Evolutionary conservation across 2,113 vertebrate genomes (phyloP), one percentile per base, ranked within the genome.

Genomic region (Paracyprichromis sp.): DNA sequence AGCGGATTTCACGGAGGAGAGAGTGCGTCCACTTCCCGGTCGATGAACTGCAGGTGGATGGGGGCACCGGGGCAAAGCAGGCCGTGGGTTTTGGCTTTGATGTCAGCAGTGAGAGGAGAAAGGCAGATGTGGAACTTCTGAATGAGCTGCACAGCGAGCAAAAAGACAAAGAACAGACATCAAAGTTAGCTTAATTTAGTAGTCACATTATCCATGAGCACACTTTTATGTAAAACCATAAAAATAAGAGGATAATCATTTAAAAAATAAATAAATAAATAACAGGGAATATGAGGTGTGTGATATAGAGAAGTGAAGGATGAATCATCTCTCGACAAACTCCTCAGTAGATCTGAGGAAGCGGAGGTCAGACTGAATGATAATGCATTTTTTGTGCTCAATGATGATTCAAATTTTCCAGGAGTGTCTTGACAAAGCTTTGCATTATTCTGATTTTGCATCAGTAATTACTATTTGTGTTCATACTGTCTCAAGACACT

Each of bases 1-100:
- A 86, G 84, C 16, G 50, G 52, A 89, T 7, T 14, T 21, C 36
- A 8, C 1, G 6, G 19, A 86, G 14, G 63, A 7, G 61, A 82
- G 14, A 45, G 38, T 10, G 36, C 7, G 1, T 83, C 82, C 93
- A 93, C 53, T 84, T 93, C 50, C 84, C 95, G 93, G 91, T 97
- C 96, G 19, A 94, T 95, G 93, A 98, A 98, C 87, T 95, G 95
- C 83, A 99, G 95, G 81, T 97, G 92, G 89, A 98, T 97, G 47
- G 96, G 94, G 1, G 84, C 94, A 59, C 88, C 96, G 7, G 97
- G 98, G 73, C 96, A 96, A 83, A 99, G 96, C 78, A 99, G 96
- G 84, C 98, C 97, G 0, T 97, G 98, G 17, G 97, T 98, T 96
- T 97, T 98, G 79, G 98, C 97, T 21, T 31, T 91, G 92, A 98